A percentile compares a stretch with the other conserved stretches of the same genome.
These are phyloP conservation scores for Aphelenchoides besseyi DNA, from an alignment of 1,140 invertebrate species.

Conservation along the genomic window DNA sequence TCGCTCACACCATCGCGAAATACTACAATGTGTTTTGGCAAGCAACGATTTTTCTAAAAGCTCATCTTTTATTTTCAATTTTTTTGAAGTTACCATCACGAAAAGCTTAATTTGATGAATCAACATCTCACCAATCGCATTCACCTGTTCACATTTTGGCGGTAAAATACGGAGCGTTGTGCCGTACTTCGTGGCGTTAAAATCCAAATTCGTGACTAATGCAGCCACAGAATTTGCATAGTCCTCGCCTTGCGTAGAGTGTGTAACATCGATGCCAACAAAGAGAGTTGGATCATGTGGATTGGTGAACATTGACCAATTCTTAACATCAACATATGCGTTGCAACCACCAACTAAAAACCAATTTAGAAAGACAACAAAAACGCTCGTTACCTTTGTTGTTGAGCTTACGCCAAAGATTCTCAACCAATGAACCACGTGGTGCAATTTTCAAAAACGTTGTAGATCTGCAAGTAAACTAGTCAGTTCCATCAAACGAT, in stretches of 20 bases:
- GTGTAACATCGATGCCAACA: constrained; percentile 73
- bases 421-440: constrained; percentile 2
- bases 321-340: background rate
- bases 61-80: too few relatives aligned
- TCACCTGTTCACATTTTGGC: constrained; percentile 71
- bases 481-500: too few relatives aligned
- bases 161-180: constrained; percentile 26
- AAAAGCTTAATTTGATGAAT: constrained; percentile 5
- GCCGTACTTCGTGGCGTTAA: constrained; percentile 23
- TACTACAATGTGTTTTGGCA: constrained; percentile 67
- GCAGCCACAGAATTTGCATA: constrained; percentile 78
- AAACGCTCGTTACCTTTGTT: background rate
- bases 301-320: constrained; percentile 30
- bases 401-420: constrained; percentile 13
- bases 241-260: constrained; percentile 64
- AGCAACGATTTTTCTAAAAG: constrained; percentile 1
- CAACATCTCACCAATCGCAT: constrained; percentile 73
- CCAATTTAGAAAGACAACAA: background rate
- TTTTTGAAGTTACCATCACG: background rate
- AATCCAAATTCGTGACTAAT: constrained; percentile 59
- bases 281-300: constrained; percentile 68
- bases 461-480: background rate
- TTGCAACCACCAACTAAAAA: background rate
- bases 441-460: constrained; percentile 7
- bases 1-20: constrained; percentile 84